Percentiles rank a stretch among this genome's conserved stretches.
Evolutionary conservation across 92 coral and sea anemone genomes (phyloP).

Genomic region (Blastomussa wellsi): DNA sequence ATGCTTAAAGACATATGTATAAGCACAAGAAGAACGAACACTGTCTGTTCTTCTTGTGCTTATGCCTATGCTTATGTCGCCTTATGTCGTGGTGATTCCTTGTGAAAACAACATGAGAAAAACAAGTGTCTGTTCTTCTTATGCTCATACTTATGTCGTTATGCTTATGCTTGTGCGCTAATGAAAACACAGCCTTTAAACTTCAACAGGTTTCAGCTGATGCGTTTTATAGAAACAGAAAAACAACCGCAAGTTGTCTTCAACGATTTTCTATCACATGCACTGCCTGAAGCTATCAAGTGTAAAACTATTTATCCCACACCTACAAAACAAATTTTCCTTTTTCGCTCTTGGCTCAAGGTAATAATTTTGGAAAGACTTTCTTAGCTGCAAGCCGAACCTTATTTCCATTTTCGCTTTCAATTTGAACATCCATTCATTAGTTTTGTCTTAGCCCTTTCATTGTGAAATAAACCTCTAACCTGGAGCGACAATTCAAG

Average conservation of each 20-base stretch:
- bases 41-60: no score
- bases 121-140: no score
- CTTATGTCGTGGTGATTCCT: no score
- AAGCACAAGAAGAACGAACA: no score
- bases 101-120: no score
- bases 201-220: no score
- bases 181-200: no score
- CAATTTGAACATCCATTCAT: not conserved
- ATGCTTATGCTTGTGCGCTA: no score
- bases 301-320: not conserved
- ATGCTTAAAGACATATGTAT: not conserved
- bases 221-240: no score
- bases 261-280: not conserved
- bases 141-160: no score
- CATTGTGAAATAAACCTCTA: not conserved
- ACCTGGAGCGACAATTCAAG: not conserved
- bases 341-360: not conserved
- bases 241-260: not conserved
- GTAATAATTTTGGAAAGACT: no score
- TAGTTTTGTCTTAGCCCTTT: not conserved
- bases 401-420: not conserved
- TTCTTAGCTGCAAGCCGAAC: not conserved
- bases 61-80: no score
- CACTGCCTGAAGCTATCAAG: not conserved
- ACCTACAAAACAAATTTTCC: not conserved